These are phyloP conservation scores for Crypturellus undulatus DNA, from an alignment of 2,113 vertebrate species.

Conservation along the genomic window DNA sequence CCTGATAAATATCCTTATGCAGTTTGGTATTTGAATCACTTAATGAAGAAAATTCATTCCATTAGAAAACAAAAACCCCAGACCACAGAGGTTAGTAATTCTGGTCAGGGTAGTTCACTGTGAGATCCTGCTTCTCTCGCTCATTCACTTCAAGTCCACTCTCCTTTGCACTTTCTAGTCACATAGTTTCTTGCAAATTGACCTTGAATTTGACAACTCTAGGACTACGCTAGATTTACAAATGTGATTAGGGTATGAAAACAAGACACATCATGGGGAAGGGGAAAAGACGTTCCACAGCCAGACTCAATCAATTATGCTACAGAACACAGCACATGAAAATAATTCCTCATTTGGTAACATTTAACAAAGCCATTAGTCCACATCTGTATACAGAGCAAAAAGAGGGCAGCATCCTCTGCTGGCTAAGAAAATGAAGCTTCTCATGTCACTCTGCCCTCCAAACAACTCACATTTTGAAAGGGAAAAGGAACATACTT, in stretches of 20 bases:
- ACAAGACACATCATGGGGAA: background rate
- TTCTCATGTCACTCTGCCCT: background rate
- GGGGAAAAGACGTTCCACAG: background rate
- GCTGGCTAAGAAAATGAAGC: background rate
- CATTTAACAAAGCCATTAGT: background rate
- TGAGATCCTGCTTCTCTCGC: background rate
- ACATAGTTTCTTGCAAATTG: conserved; percentile 1
- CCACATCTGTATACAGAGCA: background rate
- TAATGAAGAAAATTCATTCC: background rate
- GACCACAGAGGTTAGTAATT: background rate
- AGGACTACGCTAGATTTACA: conserved; percentile 18
- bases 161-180: conserved; percentile 15
- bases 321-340: background rate
- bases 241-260: conserved; percentile 12
- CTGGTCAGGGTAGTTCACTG: background rate
- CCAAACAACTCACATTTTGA: background rate
- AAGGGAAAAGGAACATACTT: background rate
- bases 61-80: background rate
- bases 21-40: background rate
- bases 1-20: background rate
- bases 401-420: conserved; percentile 38
- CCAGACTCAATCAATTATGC: background rate
- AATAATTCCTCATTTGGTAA: background rate
- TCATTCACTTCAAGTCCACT: background rate
- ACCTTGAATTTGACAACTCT: conserved; percentile 54